Conservation (phyloP, 2,888 invertebrate genomes). For the Platynereis dumerilii region DNA sequence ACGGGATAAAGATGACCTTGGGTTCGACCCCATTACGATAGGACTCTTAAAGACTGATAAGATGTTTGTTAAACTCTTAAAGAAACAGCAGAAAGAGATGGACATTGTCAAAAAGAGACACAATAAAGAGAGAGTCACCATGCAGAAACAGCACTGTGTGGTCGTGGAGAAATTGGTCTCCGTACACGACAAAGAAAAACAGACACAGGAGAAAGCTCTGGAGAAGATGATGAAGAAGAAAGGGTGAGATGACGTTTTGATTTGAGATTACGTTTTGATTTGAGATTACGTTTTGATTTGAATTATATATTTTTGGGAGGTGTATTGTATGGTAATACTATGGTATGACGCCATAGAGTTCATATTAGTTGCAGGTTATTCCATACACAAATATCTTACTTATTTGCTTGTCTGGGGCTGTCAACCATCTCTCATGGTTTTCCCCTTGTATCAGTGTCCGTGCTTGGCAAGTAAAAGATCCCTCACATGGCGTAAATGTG, state of each 20-base stretch:
- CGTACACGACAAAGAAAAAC: slow-evolving; percentile 58
- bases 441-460: no score
- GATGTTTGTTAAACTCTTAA: slow-evolving; percentile 75
- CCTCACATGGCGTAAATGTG: no score
- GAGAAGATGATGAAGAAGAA: slow-evolving; percentile 80
- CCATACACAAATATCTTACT: no score
- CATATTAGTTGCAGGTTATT: no score
- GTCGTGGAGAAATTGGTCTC: slow-evolving; percentile 90
- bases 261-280: no score
- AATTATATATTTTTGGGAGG: no score
- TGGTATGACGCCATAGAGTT: no score
- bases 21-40: slow-evolving; percentile 57
- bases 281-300: no score
- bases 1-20: slow-evolving; percentile 45
- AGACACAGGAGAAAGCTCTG: slow-evolving; percentile 53
- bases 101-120: slow-evolving; percentile 91
- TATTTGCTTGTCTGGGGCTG: no score
- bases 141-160: slow-evolving; percentile 84
- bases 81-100: slow-evolving; percentile 92
- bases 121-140: slow-evolving; percentile 85
- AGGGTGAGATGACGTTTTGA: slow-evolving; percentile 42
- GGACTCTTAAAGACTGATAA: slow-evolving; percentile 58
- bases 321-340: no score
- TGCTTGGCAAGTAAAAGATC: no score
- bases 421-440: no score